Evolutionary conservation across 2,113 vertebrate genomes (phyloP).

Genomic region (Vulpes vulpes): DNA sequence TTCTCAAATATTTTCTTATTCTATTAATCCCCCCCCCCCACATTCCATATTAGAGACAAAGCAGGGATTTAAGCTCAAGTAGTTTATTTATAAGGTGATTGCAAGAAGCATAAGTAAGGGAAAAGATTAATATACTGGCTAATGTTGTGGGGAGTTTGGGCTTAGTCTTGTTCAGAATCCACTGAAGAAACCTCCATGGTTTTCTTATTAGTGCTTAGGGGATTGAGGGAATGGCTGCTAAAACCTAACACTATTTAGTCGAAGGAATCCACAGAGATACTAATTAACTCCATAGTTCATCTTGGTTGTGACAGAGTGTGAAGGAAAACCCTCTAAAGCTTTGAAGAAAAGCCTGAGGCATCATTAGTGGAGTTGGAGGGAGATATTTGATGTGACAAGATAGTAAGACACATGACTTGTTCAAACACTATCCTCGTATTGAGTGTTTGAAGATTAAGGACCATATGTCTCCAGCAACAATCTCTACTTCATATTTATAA

Average conservation of each 20-base stretch:
- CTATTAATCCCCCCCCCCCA: background rate
- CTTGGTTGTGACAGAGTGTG: background rate
- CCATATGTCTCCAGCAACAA: background rate
- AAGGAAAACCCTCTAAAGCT: background rate
- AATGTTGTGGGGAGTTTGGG: no score
- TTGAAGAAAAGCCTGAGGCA: background rate
- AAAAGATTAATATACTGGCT: background rate
- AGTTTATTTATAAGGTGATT: background rate
- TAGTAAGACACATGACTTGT: background rate
- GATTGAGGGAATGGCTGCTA: background rate
- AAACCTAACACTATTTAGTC: background rate
- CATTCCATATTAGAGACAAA: background rate
- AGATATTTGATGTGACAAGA: background rate
- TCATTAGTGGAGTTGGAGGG: background rate
- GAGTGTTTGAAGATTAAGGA: background rate
- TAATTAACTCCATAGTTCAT: background rate
- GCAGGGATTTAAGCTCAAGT: background rate
- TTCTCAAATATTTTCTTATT: background rate
- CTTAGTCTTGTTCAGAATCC: background rate
- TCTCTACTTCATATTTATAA: background rate
- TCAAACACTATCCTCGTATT: background rate
- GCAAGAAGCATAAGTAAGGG: background rate
- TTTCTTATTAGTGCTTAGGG: background rate
- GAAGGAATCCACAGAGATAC: background rate
- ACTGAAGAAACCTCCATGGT: background rate